Evolutionary conservation across 2,888 invertebrate genomes (phyloP).

Genomic region (Orchesella flavescens): DNA sequence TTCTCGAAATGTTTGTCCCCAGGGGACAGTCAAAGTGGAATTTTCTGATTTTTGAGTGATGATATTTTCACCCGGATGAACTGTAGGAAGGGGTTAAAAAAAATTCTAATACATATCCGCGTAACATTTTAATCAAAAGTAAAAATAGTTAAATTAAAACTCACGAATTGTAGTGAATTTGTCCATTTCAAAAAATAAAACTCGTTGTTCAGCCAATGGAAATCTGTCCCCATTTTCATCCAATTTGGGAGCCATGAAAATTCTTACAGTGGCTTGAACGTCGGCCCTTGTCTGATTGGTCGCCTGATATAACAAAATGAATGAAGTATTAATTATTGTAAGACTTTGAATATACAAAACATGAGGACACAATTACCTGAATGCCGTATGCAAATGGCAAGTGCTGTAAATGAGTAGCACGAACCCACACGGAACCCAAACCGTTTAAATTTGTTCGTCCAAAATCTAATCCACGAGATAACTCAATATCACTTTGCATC

Average conservation of each 20-base stretch:
- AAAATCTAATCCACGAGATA: constrained; percentile 88
- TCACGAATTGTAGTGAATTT: constrained; percentile 77
- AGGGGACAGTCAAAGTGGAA: constrained; percentile 87
- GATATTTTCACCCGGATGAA: constrained; percentile 76
- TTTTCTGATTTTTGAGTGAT: constrained; percentile 81
- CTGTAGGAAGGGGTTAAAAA: too few species aligned
- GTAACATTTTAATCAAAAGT: too few species aligned
- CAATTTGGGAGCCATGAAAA: constrained; percentile 81
- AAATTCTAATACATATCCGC: too few species aligned
- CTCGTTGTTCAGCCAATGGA: constrained; percentile 79
- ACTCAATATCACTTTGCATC: constrained; percentile 85
- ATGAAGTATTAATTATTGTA: background rate
- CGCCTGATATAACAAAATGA: background rate
- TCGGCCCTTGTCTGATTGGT: background rate
- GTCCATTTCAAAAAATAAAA: constrained; percentile 83
- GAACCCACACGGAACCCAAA: constrained; percentile 70
- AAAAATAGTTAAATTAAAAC: background rate
- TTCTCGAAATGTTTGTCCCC: constrained; percentile 84
- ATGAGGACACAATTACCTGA: too few species aligned
- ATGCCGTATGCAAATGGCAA: constrained; percentile 71
- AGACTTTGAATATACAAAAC: background rate
- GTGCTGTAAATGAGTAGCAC: constrained; percentile 73
- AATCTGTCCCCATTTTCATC: constrained; percentile 81
- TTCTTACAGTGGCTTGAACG: constrained; percentile 80
- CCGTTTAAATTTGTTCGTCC: constrained; percentile 46